Evolutionary conservation across 2,888 invertebrate species (phyloP).

Genomic region (Ochlodes sylvanus): DNA sequence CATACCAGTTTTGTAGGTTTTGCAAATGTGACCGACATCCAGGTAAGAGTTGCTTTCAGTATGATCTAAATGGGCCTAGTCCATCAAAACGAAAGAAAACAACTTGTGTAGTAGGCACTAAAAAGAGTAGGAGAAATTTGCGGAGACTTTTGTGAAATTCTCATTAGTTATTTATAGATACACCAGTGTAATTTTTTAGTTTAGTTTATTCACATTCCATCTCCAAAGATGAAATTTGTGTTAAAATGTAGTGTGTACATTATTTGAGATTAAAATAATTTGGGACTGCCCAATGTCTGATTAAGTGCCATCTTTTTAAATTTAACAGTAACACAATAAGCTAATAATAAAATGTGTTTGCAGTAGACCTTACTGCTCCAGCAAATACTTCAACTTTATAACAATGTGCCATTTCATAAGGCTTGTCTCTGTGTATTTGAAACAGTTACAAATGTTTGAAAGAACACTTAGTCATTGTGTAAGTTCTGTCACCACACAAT

Average conservation of each 20-base stretch:
- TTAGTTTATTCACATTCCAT: conserved; percentile 65
- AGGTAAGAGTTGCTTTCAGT: conserved; percentile 70
- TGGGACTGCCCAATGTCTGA: conserved; percentile 51
- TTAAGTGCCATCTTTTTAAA: conserved; percentile 54
- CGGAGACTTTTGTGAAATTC: conserved; percentile 67
- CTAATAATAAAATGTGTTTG: conserved; percentile 7
- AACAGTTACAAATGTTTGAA: neutral
- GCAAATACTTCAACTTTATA: neutral
- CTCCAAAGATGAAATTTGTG: conserved; percentile 53
- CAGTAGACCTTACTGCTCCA: neutral
- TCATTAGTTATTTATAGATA: conserved; percentile 45
- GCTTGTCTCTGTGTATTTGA: neutral
- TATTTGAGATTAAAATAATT: conserved; percentile 46
- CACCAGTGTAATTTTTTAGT: conserved; percentile 58
- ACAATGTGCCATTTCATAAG: conserved; percentile 7
- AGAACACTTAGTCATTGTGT: neutral
- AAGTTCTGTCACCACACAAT: neutral
- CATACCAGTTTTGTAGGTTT: conserved; percentile 81
- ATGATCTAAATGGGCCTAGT: conserved; percentile 76
- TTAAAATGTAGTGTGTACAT: conserved; percentile 44
- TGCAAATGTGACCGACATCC: conserved; percentile 75
- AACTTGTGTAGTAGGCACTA: conserved; percentile 67
- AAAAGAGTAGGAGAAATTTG: conserved; percentile 74
- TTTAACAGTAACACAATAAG: conserved; percentile 38
- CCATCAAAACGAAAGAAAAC: conserved; percentile 79